Evolutionary conservation across 2,888 invertebrate species (phyloP), one percentile per base, ranked within the genome.

Genomic region (Plebejus anna): DNA sequence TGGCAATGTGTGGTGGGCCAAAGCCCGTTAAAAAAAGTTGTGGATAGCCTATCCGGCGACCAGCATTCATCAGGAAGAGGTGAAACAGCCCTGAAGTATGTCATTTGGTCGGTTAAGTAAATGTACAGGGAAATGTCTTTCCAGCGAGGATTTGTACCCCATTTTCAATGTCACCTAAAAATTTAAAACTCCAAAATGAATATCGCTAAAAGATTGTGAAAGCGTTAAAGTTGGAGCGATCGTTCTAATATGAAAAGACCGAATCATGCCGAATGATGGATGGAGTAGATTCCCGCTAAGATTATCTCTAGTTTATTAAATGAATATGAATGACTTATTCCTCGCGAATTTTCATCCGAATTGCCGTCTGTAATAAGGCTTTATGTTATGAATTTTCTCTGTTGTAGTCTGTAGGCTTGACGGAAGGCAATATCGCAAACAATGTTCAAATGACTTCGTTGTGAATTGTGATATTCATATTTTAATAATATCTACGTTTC

Each of bases 251-350:
- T 77, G 77, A 78, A 77, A 77, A 80, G 81, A 79, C 79, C 78
- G 82, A 82, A 81, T 81, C 80, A 83, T 82, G 77, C 82, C 84
- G 87, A 88, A 87, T 89, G 88, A 89, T 89, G 86, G 87, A 88
- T 87, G 88, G 84, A 81, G 80, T 80, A 83, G 82, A 83, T 82
- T 22, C 79, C 78, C 77, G 79, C 77, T 47, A 55, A 71, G 72
- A 76, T 76, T 57, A 55, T 42, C 76, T 76, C 76, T 76, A 76
- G 76, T 72, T 72, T 75, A 77, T 78, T 72, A 76, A 76, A 72
- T 76, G 76, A 76, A 76, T 76, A 71, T 76, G 76, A 76, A 76
- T 76, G 76, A 72, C 57, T 76, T 76, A 76, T 61, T 71, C 22
- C 72, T 55, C 4, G 55, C 47, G 32, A 73, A 73, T 73, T 73